Evolutionary conservation across 2,797 vertebrate genomes (phyloP), one percentile per base, ranked within the genome.

Genomic region (Yasuhikotakia modesta): DNA sequence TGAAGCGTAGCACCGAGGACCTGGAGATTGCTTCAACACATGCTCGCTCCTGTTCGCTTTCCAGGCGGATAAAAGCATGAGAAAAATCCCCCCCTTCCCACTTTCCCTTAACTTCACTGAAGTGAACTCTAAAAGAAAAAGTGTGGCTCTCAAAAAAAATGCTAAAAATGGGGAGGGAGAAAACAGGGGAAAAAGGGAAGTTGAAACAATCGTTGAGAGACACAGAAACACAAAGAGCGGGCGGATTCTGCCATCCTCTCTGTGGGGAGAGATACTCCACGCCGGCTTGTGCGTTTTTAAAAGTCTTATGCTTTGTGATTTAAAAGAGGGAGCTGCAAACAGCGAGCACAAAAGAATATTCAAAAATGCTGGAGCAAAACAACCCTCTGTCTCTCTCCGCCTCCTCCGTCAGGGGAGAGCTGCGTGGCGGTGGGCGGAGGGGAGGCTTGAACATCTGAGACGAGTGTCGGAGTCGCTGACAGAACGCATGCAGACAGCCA

Each of bases 331-430:
- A 86, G 87, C 84, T 79, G 73, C 86, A 88, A 85, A 91, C 85
- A 84, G 84, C 85, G 82, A 89, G 90, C 87, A 92, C 89, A 93
- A 92, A 93, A 89, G 88, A 91, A 91, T 90, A 90, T 91, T 92
- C 88, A 90, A 88, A 77, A 92, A 84, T 87, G 86, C 85, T 80
- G 73, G 79, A 76, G 87, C 73, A 82, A 82, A 84, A 84, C 77
- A 84, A 82, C 17, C 68, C 73, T 67, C 60, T 68, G 57, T 81
- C 72, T 68, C 52, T 70, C 58, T 86, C 69, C 83, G 82, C 86
- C 87, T 90, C 89, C 90, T 90, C 89, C 88, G 70, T 55, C 70
- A n/a, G n/a, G 89, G 87, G 84, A 86, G 86, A 61, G 10, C 61
- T 81, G 73, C 55, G 57, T 66, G 58, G 84, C 73, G 83, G 87